Evolutionary conservation across 2,113 vertebrate species (phyloP), one percentile per base, ranked within the genome.

Genomic region (Cromileptes altivelis): DNA sequence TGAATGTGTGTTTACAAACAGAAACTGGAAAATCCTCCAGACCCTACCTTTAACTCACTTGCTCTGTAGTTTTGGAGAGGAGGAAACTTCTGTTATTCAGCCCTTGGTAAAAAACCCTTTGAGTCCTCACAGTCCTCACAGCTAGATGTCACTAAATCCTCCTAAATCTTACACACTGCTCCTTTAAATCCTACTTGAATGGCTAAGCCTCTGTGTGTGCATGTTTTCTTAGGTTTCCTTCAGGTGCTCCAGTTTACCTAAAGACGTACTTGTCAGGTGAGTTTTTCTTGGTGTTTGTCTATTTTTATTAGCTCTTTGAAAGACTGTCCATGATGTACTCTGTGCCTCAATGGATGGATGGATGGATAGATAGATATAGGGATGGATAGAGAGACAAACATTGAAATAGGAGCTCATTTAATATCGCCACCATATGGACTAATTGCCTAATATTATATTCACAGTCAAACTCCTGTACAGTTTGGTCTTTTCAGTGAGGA

Each of bases 181-280:
- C 33, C 25, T 23, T 70, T 67, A 42, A 70, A 77, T 23, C 19
- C 11, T 3, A 18, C 52, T 10, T 47, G 11, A 23, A 17, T 33
- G 18, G 23, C 23, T 37, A 7, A 53, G 37, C 69, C 23, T 67
- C 50, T 33, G 30, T 45, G 37, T 23, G 73, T 55, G 37, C 25
- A 61, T 55, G 73, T 68, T 77, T 67, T 37, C 25, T 61, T 45
- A 7, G 1, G 17, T 63, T 67, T 82, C 45, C 27, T 57, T 10
- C 21, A 50, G 33, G 21, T 79, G 56, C 37, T 37, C 27, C 18
- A 42, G 27, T 27, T 33, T 63, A 21, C 21, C 60, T 45, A 70
- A 62, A 75, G n/a, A 50, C 42, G 4, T 50, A 52, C 68, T 15
- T n/a, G 17, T n/a, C 33, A 72, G 58, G 60, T 71, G 58, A 77